Percentiles rank a stretch among this genome's conserved stretches.
These are phyloP conservation scores for Furnarius figulus DNA, from an alignment of 2,113 vertebrate genomes.

Conservation along the genomic window DNA sequence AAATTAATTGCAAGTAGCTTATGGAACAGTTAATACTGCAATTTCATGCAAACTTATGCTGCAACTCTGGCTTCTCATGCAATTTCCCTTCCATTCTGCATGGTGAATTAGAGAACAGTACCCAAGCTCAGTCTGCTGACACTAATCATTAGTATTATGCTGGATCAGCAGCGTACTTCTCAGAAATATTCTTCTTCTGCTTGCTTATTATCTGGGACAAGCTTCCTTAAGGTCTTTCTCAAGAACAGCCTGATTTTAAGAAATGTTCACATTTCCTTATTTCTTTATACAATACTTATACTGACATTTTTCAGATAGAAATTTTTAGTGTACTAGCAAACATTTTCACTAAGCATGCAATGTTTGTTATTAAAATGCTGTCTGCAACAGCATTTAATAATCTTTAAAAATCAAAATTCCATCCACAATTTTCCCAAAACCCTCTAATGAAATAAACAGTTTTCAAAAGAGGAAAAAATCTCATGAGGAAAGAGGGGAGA, in stretches of 20 bases:
- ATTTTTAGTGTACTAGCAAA: background rate
- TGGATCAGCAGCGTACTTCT: background rate
- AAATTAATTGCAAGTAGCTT: background rate
- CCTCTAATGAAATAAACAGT: background rate
- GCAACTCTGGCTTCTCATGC: background rate
- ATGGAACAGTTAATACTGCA: background rate
- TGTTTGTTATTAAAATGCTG: background rate
- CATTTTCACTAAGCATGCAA: background rate
- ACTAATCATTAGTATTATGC: background rate
- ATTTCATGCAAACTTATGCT: background rate
- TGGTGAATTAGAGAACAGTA: background rate
- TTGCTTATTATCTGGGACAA: background rate
- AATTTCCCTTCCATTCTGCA: background rate
- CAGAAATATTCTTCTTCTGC: background rate
- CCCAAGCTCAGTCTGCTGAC: background rate
- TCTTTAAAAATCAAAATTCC: background rate
- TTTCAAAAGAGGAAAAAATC: background rate
- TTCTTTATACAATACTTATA: background rate
- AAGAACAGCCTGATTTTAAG: background rate
- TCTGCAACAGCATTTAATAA: background rate
- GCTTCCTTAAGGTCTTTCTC: background rate
- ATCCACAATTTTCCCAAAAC: background rate
- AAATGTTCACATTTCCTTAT: background rate
- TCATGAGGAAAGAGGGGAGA: background rate
- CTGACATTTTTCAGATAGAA: background rate